phyloP scores from a whole-genome alignment of 2,113 vertebrate species.

The Melozone crissalis region DNA sequence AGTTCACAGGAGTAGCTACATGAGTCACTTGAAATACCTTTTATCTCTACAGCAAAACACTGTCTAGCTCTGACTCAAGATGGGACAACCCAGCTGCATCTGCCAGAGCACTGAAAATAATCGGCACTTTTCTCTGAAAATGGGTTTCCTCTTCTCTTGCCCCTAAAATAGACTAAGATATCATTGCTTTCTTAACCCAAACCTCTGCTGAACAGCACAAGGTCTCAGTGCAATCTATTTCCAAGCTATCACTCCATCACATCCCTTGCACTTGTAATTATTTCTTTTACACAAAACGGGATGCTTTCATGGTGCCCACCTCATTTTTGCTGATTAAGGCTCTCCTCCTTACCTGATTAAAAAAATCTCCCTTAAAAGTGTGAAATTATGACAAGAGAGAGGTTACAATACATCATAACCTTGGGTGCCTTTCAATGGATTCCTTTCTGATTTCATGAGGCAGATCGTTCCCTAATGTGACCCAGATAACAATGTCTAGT shows the following conservation, averaged over 20 bases:
- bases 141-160: not conserved
- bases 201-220: conserved; percentile 6
- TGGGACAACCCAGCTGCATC: not conserved
- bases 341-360: conserved; percentile 52
- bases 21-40: not conserved
- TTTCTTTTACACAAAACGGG: conserved; percentile 62
- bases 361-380: conserved; percentile 62
- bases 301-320: conserved; percentile 3
- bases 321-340: conserved; percentile 71
- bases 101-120: not conserved
- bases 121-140: not conserved
- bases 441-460: conserved; percentile 73
- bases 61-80: not conserved
- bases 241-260: conserved; percentile 57
- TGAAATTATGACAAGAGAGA: conserved; percentile 63
- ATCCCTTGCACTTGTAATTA: conserved; percentile 65
- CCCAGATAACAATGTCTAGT: conserved; percentile 84
- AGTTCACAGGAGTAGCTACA: not conserved
- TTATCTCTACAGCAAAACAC: not conserved
- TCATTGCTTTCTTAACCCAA: conserved; percentile 27
- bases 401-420: conserved; percentile 69
- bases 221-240: conserved; percentile 65
- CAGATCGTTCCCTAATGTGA: conserved; percentile 77
- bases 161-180: conserved; percentile 13
- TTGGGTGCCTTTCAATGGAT: conserved; percentile 74